These are phyloP conservation scores for Noctilio leporinus DNA, from an alignment of 2,113 vertebrate species.

Conservation along the genomic window DNA sequence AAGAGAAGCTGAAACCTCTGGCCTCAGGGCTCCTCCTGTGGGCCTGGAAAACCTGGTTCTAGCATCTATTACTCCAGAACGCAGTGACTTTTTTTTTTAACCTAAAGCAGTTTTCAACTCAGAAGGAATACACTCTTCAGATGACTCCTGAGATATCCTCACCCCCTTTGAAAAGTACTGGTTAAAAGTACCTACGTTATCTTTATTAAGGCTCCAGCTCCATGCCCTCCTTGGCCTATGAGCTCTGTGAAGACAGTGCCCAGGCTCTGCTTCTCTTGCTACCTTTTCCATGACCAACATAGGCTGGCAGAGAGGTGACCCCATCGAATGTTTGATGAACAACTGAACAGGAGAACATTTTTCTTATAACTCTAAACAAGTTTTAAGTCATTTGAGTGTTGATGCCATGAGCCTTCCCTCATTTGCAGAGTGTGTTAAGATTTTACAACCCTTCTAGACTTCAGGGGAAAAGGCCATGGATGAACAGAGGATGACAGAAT, in stretches of 20 bases:
- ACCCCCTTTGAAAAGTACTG: neutral
- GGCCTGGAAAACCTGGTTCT: neutral
- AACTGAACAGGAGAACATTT: neutral
- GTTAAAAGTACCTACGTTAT: neutral
- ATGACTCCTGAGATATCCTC: neutral
- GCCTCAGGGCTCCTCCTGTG: neutral
- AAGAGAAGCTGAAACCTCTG: neutral
- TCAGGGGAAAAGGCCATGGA: neutral
- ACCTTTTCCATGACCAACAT: neutral
- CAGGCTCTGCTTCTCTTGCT: neutral
- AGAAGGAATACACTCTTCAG: neutral
- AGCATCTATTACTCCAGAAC: neutral
- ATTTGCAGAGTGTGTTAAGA: neutral
- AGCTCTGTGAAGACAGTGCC: neutral
- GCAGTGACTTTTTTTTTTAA: neutral
- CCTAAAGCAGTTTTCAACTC: neutral
- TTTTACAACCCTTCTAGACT: neutral
- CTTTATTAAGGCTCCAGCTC: neutral
- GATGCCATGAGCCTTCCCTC: neutral
- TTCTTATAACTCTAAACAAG: neutral
- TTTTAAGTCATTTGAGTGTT: neutral
- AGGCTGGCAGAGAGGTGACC: neutral
- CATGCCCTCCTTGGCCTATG: neutral
- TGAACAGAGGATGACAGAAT: constrained; percentile 8
- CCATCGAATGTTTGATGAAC: neutral